A percentile compares a stretch with the other conserved stretches of the same genome.
Conservation (phyloP, 1,140 invertebrate species). For the Drosophila ercepeae region DNA sequence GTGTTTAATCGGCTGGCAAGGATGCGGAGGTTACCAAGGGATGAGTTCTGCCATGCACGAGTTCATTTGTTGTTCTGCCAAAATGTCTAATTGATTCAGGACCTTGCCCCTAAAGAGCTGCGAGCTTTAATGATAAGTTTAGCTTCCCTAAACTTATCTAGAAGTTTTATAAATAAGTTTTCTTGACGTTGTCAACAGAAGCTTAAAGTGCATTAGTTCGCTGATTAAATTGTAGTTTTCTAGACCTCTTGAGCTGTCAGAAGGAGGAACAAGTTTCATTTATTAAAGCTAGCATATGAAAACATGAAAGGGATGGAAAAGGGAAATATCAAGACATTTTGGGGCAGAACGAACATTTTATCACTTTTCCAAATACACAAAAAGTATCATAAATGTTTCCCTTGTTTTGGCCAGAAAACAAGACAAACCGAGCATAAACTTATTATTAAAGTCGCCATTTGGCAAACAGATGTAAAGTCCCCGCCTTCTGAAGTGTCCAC, state of each 20-base stretch:
- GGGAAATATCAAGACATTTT: not conserved
- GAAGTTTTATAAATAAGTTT: not conserved
- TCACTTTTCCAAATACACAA: no score
- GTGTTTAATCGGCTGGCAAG: constrained; percentile 68
- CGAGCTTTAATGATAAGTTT: constrained; percentile 1
- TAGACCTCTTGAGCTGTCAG: not conserved
- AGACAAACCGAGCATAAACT: constrained; percentile 26
- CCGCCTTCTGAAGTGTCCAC: constrained; percentile 18
- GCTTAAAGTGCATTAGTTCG: no score
- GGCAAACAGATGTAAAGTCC: constrained; percentile 11
- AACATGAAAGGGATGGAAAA: not conserved
- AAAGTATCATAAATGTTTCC: not conserved
- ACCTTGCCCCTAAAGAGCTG: constrained; percentile 16
- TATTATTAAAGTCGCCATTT: constrained; percentile 53
- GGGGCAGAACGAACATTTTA: not conserved
- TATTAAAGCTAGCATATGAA: no score
- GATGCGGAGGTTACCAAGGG: constrained; percentile 6
- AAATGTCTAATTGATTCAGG: constrained; percentile 71
- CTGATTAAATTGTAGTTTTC: no score
- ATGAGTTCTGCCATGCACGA: constrained; percentile 54
- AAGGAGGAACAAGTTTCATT: not conserved
- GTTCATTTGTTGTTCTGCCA: constrained; percentile 44
- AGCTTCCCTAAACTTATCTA: not conserved
- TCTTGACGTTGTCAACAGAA: not conserved
- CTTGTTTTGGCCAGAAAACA: not conserved